Evolutionary conservation across 2,888 invertebrate genomes (phyloP).

Genomic region (Ctenicera cuprea): DNA sequence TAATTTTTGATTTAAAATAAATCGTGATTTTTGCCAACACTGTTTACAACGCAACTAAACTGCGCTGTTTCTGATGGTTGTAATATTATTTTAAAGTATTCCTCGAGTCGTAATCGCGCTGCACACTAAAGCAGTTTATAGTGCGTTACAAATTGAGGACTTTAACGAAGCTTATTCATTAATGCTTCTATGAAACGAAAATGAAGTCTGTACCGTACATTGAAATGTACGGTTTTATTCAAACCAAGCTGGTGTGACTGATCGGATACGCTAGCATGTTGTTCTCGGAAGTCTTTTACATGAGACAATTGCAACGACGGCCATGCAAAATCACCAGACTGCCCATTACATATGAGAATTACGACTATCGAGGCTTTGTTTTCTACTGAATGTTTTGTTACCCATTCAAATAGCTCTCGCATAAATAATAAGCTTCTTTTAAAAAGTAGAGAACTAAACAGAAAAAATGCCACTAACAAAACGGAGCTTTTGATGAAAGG

Average conservation of each 20-base stretch:
- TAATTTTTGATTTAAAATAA: too few relatives aligned
- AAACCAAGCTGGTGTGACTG: constrained; percentile 53
- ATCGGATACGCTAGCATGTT: constrained; percentile 52
- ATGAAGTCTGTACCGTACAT: constrained; percentile 25
- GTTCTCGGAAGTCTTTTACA: constrained; percentile 58
- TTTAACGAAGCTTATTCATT: constrained; percentile 43
- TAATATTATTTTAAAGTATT: background rate
- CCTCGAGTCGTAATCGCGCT: background rate
- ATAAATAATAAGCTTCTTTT: constrained; percentile 18
- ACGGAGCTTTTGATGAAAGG: background rate
- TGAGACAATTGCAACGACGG: constrained; percentile 57
- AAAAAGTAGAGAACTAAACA: background rate
- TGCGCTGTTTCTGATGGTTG: background rate
- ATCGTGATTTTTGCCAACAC: too few relatives aligned
- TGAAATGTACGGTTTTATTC: constrained; percentile 40
- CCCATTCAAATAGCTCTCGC: constrained; percentile 2
- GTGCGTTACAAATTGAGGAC: constrained; percentile 41
- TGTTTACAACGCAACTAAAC: too few relatives aligned
- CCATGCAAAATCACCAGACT: constrained; percentile 57
- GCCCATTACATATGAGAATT: constrained; percentile 26
- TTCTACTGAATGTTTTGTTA: constrained; percentile 2
- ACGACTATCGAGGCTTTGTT: constrained; percentile 2
- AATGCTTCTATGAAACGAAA: constrained; percentile 36
- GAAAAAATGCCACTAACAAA: background rate
- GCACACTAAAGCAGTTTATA: constrained; percentile 35